Evolutionary conservation across 2,888 invertebrate species (phyloP).

Genomic region (Eupithecia centaureata): DNA sequence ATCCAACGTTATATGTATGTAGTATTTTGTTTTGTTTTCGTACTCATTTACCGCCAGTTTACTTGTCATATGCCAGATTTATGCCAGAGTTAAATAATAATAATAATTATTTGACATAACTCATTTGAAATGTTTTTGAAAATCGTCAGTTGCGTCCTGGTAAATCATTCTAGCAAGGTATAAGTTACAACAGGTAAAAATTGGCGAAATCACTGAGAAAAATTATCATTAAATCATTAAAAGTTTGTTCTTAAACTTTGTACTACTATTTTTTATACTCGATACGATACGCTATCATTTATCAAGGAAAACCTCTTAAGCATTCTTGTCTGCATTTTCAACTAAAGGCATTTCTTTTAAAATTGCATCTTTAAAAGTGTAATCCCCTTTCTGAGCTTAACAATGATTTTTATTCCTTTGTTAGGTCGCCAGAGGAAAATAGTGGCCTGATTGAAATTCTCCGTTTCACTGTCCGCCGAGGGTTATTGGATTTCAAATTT

Average conservation of each 20-base stretch:
- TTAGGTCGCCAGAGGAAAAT: slow-evolving; percentile 16
- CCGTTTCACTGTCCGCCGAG: slow-evolving; percentile 12
- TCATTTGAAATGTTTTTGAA: too few relatives aligned
- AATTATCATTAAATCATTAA: neutral
- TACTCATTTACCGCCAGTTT: too few relatives aligned
- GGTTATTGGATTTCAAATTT: slow-evolving; percentile 17
- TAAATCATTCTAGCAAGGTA: too few relatives aligned
- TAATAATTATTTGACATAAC: too few relatives aligned
- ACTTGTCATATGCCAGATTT: too few relatives aligned
- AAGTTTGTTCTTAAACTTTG: neutral
- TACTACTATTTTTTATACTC: neutral
- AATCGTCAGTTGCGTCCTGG: too few relatives aligned
- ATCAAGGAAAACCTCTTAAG: slow-evolving; percentile 4
- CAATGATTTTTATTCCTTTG: slow-evolving; percentile 46
- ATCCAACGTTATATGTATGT: too few relatives aligned
- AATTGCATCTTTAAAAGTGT: slow-evolving; percentile 53
- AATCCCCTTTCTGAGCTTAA: slow-evolving; percentile 45
- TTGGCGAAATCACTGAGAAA: too few relatives aligned
- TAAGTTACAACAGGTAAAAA: too few relatives aligned
- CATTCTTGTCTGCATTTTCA: neutral
- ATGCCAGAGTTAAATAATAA: too few relatives aligned
- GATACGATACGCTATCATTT: neutral
- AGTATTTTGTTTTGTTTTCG: too few relatives aligned
- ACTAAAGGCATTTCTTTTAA: slow-evolving; percentile 42
- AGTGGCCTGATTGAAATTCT: slow-evolving; percentile 26